Evolutionary conservation across 2,888 invertebrate species (phyloP).

Genomic region (Scelioninae gen. 1): DNA sequence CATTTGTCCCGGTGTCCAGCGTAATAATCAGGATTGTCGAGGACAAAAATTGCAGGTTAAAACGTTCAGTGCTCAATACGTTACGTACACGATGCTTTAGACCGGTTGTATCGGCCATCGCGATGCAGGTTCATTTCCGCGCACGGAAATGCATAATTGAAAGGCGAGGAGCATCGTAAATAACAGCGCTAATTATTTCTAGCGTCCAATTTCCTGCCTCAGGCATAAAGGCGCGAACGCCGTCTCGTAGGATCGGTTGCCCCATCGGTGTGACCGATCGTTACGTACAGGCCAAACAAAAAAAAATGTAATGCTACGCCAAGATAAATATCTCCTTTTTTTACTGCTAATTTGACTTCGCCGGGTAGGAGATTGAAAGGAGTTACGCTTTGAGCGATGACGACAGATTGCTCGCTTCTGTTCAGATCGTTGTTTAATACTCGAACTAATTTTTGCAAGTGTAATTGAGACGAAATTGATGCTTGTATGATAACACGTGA

Average conservation of each 20-base stretch:
- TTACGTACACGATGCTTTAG: no score
- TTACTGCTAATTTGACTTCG: conserved; percentile 52
- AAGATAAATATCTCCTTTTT: conserved; percentile 62
- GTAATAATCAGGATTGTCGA: no score
- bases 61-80: no score
- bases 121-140: conserved; percentile 76
- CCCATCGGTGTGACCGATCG: conserved; percentile 74
- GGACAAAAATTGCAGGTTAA: no score
- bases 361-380: conserved; percentile 37
- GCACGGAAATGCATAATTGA: conserved; percentile 80
- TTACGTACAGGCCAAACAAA: conserved; percentile 73
- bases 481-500: no score
- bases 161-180: conserved; percentile 80
- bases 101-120: conserved; percentile 67
- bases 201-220: conserved; percentile 80
- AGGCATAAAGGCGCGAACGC: conserved; percentile 72
- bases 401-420: conserved; percentile 54
- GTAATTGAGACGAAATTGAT: no score
- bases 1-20: no score
- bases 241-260: conserved; percentile 71
- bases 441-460: conserved; percentile 14
- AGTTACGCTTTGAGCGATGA: conserved; percentile 51
- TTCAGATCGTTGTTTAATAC: conserved; percentile 3
- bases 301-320: conserved; percentile 68
- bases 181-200: conserved; percentile 81